Percentiles rank a stretch among this genome's conserved stretches.
phyloP scores from a whole-genome alignment of 2,888 invertebrate genomes.

The Ommatoiulus sabulosus region DNA sequence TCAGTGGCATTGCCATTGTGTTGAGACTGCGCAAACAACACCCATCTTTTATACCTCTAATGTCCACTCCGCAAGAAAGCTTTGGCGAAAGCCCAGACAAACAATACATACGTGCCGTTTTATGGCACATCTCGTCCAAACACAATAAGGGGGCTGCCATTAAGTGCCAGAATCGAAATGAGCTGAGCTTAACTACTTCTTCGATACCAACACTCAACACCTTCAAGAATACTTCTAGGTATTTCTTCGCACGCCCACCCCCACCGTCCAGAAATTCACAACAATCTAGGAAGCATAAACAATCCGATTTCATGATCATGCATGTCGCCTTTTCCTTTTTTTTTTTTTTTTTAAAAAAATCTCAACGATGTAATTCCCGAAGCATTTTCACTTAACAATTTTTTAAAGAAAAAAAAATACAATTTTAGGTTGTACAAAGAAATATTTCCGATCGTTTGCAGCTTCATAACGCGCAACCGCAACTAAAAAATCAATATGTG shows the following conservation, averaged over 20 bases:
- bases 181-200: constrained; percentile 1
- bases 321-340: background rate
- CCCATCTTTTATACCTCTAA: background rate
- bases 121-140: constrained; percentile 20
- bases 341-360: constrained; percentile 16
- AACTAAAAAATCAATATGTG: no score
- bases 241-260: background rate
- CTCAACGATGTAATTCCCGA: background rate
- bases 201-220: constrained; percentile 4
- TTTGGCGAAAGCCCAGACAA: background rate
- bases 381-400: background rate
- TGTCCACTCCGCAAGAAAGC: background rate
- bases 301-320: background rate
- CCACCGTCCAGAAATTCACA: background rate
- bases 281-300: background rate
- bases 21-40: background rate
- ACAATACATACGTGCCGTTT: constrained; percentile 19
- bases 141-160: constrained; percentile 28
- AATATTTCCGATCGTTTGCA: no score
- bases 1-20: constrained; percentile 6
- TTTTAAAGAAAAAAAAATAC: background rate
- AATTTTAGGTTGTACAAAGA: background rate
- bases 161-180: constrained; percentile 38
- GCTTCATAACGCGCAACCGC: no score
- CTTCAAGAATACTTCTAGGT: background rate